phyloP scores from a whole-genome alignment of 1,140 invertebrate species.

The Cydia pomonella region DNA sequence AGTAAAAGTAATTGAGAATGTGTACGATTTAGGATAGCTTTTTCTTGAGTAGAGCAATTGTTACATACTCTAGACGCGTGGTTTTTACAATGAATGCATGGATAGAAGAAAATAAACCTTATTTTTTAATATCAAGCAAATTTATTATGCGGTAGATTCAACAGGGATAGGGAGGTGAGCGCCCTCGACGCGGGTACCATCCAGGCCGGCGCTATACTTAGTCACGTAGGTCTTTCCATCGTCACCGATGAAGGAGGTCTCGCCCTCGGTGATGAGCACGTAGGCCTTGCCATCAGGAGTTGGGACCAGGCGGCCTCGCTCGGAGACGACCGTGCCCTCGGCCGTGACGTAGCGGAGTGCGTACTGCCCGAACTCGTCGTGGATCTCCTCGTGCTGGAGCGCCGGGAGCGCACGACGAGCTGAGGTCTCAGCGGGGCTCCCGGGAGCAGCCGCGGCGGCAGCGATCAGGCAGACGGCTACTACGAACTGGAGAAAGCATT shows the following conservation, averaged over 20 bases:
- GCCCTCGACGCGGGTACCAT: constrained; percentile 46
- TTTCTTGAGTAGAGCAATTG: no score
- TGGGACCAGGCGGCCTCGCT: constrained; percentile 48
- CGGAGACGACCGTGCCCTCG: constrained; percentile 49
- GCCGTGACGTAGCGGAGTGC: constrained; percentile 52
- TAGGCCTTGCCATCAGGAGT: constrained; percentile 43
- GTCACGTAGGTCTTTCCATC: constrained; percentile 47
- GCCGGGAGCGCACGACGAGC: constrained; percentile 31
- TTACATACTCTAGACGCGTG: no score
- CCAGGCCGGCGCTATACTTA: constrained; percentile 52
- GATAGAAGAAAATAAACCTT: neutral
- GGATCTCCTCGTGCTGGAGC: constrained; percentile 31
- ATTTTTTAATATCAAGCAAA: neutral
- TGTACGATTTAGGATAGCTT: no score
- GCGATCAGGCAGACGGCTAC: constrained; percentile 33
- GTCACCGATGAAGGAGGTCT: constrained; percentile 45
- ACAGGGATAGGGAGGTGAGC: constrained; percentile 33
- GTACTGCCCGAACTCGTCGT: constrained; percentile 43
- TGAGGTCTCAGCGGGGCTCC: neutral
- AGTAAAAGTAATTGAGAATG: no score
- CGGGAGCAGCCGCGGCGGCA: constrained; percentile 19
- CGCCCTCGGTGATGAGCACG: constrained; percentile 49
- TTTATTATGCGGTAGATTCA: neutral
- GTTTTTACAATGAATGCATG: no score
- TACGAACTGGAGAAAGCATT: constrained; percentile 34